These are phyloP conservation scores for Pseudopipra pipra DNA, from an alignment of 2,113 vertebrate species.

Conservation along the genomic window DNA sequence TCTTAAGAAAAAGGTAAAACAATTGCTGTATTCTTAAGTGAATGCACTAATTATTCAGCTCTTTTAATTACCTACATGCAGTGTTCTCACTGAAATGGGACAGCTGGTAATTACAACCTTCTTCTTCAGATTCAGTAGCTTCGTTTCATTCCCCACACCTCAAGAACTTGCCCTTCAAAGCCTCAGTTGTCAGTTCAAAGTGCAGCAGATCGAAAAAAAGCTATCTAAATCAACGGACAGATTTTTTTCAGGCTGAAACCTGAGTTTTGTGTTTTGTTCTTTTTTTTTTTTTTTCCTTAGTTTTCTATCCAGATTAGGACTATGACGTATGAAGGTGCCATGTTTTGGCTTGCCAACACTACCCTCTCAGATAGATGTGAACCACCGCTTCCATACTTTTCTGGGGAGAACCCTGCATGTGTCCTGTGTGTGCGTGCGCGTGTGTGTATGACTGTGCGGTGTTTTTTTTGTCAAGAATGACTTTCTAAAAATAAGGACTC, in stretches of 20 bases:
- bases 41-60: slow-evolving; percentile 61
- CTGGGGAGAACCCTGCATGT: slow-evolving; percentile 75
- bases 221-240: not conserved
- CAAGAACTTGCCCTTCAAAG: not conserved
- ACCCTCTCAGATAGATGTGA: slow-evolving; percentile 67
- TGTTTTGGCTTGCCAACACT: slow-evolving; percentile 75
- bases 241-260: slow-evolving; percentile 42
- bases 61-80: slow-evolving; percentile 25
- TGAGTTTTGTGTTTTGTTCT: not conserved
- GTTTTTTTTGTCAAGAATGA: slow-evolving; percentile 61
- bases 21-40: slow-evolving; percentile 64
- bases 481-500: slow-evolving; percentile 72
- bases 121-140: slow-evolving; percentile 41
- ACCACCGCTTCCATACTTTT: slow-evolving; percentile 55
- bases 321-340: slow-evolving; percentile 75
- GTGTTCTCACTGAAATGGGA: slow-evolving; percentile 56
- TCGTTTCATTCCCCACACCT: slow-evolving; percentile 51
- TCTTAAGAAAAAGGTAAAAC: slow-evolving; percentile 66
- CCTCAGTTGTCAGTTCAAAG: slow-evolving; percentile 37
- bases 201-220: slow-evolving; percentile 16
- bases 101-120: not conserved
- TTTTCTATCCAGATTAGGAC: slow-evolving; percentile 60
- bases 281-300: not conserved
- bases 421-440: slow-evolving; percentile 17
- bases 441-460: slow-evolving; percentile 34